Evolutionary conservation across 2,797 vertebrate species (phyloP).

Genomic region (Neosalanx taihuensis): DNA sequence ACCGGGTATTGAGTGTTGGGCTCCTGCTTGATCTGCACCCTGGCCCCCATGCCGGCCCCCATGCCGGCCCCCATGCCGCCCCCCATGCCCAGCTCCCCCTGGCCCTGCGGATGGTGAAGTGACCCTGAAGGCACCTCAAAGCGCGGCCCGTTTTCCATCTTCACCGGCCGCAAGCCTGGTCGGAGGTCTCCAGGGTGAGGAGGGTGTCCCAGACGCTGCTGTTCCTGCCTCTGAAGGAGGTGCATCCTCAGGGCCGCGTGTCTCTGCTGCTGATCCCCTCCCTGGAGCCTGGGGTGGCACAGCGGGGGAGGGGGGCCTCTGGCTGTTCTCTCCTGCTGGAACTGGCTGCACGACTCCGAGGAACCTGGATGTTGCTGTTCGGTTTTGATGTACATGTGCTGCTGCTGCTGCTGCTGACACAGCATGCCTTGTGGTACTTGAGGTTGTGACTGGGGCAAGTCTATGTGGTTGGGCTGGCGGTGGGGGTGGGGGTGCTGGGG

Average conservation of each 20-base stretch:
- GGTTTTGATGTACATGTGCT: constrained; percentile 64
- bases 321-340: constrained; percentile 40
- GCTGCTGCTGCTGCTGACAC: constrained; percentile 63
- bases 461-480: constrained; percentile 61
- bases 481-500: constrained; percentile 61
- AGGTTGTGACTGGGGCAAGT: constrained; percentile 68
- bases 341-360: constrained; percentile 63
- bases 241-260: constrained; percentile 89
- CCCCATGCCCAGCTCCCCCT: constrained; percentile 59
- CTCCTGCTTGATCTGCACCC: constrained; percentile 65
- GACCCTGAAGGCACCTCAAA: constrained; percentile 53
- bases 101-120: constrained; percentile 33
- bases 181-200: constrained; percentile 65
- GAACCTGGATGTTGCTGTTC: constrained; percentile 65
- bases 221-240: constrained; percentile 81
- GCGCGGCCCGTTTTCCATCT: constrained; percentile 78
- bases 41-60: constrained; percentile 11
- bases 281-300: constrained; percentile 42
- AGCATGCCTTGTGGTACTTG: constrained; percentile 68
- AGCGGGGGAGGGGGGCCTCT: constrained; percentile 67
- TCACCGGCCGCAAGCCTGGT: constrained; percentile 70
- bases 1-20: constrained; percentile 67
- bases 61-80: neutral
- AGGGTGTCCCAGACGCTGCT: constrained; percentile 77
- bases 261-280: constrained; percentile 79